Base-by-base conservation (phyloP, 2,888 invertebrate genomes). In the Furcula furcula region DNA sequence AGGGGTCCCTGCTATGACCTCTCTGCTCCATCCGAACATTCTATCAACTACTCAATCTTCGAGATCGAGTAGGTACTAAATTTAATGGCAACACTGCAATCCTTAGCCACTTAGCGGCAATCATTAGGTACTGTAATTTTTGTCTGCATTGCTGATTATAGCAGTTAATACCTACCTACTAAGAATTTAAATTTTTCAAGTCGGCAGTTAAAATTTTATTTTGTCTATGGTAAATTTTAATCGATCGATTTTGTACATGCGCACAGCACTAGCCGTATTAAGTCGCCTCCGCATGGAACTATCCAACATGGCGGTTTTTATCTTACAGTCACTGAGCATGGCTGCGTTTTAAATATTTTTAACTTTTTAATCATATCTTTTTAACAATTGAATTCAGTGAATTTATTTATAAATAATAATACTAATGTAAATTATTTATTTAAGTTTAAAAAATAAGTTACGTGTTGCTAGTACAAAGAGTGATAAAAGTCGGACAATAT, bases 271-370 rank as follows among this genome's bases (percentile, higher is more conserved):
- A 83, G 64, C 56, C 40, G 51, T 59, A 49, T 53, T 56, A 59
- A 54, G 56, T 64, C 68, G 73, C 57, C 66, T 51, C 74, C 80
- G 79, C 80, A 82, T 81, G 81, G 78, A 66, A 76, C 69, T 62
- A 77, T 79, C 61, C 85, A 85, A 87, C 58, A 87, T 87, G 86
- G 86, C 86, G 80, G 76, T 70, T 76, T 77, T 76, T 72, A 78
- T 74, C 79, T 79, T 76, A 77, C 76, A 82, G 76, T 78, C 79
- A 74, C 67, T 69, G 77, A 74, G 74, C 65, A 76, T 84, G 77
- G 74, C 76, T 74, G 70, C 66, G 67, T 68, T 73, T 66, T 76
- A 71, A 71, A 65, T 64, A 66, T 69, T 81, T 68, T 69, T 64
- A 71, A 57, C 64, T 63, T 71, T 72, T 64, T 64, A 65, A 52